Conservation (phyloP, 2,888 invertebrate genomes). For the Tenthredo livida region DNA sequence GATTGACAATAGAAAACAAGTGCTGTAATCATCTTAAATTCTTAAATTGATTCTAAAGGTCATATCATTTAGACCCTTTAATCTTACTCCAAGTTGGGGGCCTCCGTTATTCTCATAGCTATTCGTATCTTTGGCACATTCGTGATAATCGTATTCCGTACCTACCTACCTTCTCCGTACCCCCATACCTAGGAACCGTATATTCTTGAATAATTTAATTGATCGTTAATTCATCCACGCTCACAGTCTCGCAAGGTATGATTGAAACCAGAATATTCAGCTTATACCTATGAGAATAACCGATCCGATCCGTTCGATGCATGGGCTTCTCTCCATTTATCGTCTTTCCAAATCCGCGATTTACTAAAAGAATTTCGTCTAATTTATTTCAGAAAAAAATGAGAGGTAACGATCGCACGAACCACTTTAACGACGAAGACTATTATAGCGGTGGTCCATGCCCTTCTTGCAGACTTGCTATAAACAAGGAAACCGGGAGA, state of each 20-base stretch:
- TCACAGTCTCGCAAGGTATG: not conserved
- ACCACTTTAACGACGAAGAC: slow-evolving; percentile 70
- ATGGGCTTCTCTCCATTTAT: not conserved
- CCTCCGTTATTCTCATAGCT: not conserved
- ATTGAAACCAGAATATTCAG: not conserved
- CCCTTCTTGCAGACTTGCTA: slow-evolving; percentile 77
- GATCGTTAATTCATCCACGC: not conserved
- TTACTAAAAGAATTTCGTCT: not conserved
- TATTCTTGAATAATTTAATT: not conserved
- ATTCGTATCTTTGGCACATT: not conserved
- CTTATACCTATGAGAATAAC: not conserved
- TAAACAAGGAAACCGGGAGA: slow-evolving; percentile 78
- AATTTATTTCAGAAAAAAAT: slow-evolving; percentile 58
- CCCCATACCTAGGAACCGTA: too few relatives aligned
- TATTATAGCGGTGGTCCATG: slow-evolving; percentile 71
- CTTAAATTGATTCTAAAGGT: slow-evolving; percentile 53
- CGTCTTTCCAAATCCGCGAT: not conserved
- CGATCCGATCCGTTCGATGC: too few relatives aligned
- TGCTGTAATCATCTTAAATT: slow-evolving; percentile 51
- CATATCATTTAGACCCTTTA: slow-evolving; percentile 53
- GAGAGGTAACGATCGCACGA: slow-evolving; percentile 64
- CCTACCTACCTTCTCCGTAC: too few relatives aligned
- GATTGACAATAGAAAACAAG: slow-evolving; percentile 53
- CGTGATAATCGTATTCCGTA: not conserved
- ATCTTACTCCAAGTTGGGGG: slow-evolving; percentile 47